Percentiles rank a stretch among this genome's conserved stretches.
Evolutionary conservation across 2,113 vertebrate genomes (phyloP).

Genomic region (Oncorhynchus kisutch): DNA sequence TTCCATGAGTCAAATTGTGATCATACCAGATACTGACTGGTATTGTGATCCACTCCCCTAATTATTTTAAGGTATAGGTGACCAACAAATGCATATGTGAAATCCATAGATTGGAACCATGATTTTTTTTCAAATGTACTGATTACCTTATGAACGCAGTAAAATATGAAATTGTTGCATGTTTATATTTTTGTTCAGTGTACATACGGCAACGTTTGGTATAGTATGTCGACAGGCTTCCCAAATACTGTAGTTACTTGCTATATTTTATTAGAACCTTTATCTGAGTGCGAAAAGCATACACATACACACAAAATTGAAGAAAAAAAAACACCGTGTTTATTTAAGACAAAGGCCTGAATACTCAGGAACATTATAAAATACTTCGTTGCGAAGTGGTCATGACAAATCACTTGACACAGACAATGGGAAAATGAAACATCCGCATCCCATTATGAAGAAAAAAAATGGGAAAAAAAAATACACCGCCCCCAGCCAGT

Average conservation of each 20-base stretch:
- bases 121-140: no score
- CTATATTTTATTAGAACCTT: not conserved
- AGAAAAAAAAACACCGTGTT: conserved; percentile 64
- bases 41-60: no score
- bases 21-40: no score
- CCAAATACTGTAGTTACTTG: no score
- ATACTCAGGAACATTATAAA: conserved; percentile 70
- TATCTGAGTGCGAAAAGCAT: not conserved
- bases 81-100: no score
- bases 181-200: no score
- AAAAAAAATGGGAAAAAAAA: not conserved
- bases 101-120: no score
- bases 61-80: no score
- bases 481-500: conserved; percentile 4
- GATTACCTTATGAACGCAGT: no score
- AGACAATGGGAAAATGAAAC: conserved; percentile 44
- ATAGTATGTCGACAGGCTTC: no score
- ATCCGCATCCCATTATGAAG: not conserved
- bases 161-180: no score
- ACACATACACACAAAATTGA: not conserved
- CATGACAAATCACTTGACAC: conserved; percentile 48
- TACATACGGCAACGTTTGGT: not conserved
- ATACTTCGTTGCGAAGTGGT: conserved; percentile 78
- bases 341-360: conserved; percentile 76
- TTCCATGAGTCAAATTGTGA: no score